Conservation (phyloP, 2,113 vertebrate genomes). For the Galemys pyrenaicus region DNA sequence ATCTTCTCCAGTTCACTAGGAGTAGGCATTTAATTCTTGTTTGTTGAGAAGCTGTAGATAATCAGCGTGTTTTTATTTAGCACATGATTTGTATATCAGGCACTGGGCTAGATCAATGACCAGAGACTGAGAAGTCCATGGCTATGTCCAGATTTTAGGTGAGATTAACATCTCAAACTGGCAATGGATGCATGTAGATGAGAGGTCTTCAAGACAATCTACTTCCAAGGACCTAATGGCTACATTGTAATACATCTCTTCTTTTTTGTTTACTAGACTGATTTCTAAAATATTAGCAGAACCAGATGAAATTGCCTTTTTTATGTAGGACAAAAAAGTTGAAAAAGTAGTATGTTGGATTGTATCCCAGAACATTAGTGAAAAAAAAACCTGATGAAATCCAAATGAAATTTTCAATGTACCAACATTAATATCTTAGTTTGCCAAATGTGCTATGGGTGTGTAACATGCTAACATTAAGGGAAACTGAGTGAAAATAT, state of each 20-base stretch:
- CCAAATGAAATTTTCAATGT: background rate
- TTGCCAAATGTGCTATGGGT: background rate
- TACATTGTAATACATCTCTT: background rate
- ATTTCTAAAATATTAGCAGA: background rate
- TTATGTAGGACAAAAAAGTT: background rate
- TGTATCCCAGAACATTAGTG: background rate
- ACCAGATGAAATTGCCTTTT: background rate
- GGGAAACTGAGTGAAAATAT: background rate
- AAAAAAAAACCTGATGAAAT: background rate
- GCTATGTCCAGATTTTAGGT: background rate
- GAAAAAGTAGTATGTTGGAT: background rate
- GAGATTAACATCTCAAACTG: background rate
- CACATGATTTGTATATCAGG: background rate
- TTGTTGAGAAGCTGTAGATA: background rate
- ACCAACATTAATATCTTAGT: background rate
- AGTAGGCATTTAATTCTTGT: background rate
- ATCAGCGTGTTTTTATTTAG: background rate
- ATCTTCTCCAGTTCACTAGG: background rate
- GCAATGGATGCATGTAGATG: background rate
- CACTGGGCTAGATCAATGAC: background rate
- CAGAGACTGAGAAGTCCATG: background rate
- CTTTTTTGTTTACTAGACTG: background rate
- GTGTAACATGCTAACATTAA: background rate
- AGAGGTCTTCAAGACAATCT: background rate
- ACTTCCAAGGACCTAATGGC: background rate